Base-by-base conservation (phyloP, 2,113 vertebrate genomes). In the Excalfactoria chinensis region DNA sequence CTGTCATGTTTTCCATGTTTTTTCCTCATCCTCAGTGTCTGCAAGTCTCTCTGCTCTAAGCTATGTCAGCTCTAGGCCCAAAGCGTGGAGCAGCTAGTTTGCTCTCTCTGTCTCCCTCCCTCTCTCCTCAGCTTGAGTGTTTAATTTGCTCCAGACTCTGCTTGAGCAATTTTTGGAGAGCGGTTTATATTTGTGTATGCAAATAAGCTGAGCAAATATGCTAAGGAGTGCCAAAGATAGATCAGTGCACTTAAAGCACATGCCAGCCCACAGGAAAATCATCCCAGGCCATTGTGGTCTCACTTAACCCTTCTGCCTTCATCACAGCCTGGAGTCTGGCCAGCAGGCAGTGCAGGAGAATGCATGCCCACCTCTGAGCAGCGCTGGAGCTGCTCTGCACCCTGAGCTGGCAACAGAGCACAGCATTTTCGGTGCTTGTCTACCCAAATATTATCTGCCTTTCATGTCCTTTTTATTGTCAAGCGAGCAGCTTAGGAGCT, bases 191-290 rank as follows among this genome's bases (percentile, higher is more conserved):
- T 87, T 90, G 83, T 93, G 75, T 92, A 95, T 96, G 95, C 93
- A 95, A 95, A 96, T 95, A 48, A 68, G 81, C 85, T 41, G 79
- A 96, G 88, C 80, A 94, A 93, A 94, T 88, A 95, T 69, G 81
- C 92, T 64, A 89, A 95, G 89, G 76, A 90, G 67, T 86, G 93
- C 95, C 95, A 95, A 96, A 97, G 95, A 95, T 93, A 95, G 94
- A 84, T 75, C 8, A 9, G 89, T 75, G 73, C 25, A 37, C 69
- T 79, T 63, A 46, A 88, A 91, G 66, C 73, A 69, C 76, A 66
- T 21, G 66, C 89, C 82, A 92, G 70, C 89, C 89, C 91, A 73
- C 59, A 51, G 80, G 28, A 82, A 93, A 94, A 95, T 66, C 72
- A 80, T 64, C 89, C 64, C 74, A 58, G 89, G 62, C 55, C 44